Percentiles rank a stretch among this genome's conserved stretches.
Conservation (phyloP, 2,888 invertebrate species). For the Dasysyrphus tricinctus region DNA sequence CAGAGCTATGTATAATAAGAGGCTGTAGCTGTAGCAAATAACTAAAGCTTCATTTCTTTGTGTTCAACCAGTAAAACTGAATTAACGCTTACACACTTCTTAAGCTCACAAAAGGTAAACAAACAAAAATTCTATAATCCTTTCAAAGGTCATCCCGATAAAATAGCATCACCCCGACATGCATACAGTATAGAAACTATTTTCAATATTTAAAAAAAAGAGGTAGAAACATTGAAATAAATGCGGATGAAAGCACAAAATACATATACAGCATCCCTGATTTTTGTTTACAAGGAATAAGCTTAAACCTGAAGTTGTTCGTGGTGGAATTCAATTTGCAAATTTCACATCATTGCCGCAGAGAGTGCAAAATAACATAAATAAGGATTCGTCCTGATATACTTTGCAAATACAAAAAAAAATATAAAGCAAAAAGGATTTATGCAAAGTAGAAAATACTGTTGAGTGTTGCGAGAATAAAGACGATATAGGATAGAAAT, state of each 20-base stretch:
- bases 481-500: neutral
- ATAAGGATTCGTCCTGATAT: conserved; percentile 32
- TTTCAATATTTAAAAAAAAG: neutral
- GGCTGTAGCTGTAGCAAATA: too few species aligned
- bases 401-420: conserved; percentile 48
- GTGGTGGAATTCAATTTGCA: conserved; percentile 58
- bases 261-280: conserved; percentile 22
- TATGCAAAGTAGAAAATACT: conserved; percentile 39
- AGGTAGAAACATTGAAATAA: neutral
- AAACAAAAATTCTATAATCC: neutral
- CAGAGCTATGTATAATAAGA: too few species aligned
- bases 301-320: conserved; percentile 41
- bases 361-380: conserved; percentile 53
- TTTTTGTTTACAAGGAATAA: conserved; percentile 58
- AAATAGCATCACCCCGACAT: neutral
- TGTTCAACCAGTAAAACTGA: neutral
- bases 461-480: conserved; percentile 3
- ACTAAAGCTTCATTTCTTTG: too few species aligned
- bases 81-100: neutral
- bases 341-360: conserved; percentile 31
- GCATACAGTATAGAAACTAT: neutral
- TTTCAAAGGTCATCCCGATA: neutral
- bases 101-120: neutral
- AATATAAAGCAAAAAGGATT: conserved; percentile 32
- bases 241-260: neutral